phyloP scores from a whole-genome alignment of 2,888 invertebrate genomes.

The Agapostemon virescens region DNA sequence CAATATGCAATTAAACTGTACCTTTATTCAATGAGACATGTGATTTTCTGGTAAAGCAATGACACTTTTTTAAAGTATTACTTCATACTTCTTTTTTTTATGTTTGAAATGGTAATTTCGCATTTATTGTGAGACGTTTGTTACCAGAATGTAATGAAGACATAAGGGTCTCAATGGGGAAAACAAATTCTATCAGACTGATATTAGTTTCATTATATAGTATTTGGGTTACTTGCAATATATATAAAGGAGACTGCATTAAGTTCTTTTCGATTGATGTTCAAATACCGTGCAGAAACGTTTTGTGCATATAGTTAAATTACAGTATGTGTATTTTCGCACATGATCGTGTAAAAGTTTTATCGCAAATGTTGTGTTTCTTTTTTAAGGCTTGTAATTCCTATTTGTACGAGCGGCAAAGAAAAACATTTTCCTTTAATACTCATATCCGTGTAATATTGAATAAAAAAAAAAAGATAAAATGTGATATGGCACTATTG shows the following conservation, averaged over 20 bases:
- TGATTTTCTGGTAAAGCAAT: slow-evolving; percentile 35
- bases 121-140: slow-evolving; percentile 56
- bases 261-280: slow-evolving; percentile 51
- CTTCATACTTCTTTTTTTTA: slow-evolving; percentile 24
- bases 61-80: slow-evolving; percentile 34
- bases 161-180: slow-evolving; percentile 43
- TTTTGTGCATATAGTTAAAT: slow-evolving; percentile 41
- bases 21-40: slow-evolving; percentile 14
- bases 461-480: slow-evolving; percentile 50
- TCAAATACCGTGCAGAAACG: slow-evolving; percentile 22
- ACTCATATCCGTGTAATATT: slow-evolving; percentile 66
- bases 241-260: slow-evolving; percentile 52
- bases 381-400: slow-evolving; percentile 49
- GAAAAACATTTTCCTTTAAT: slow-evolving; percentile 62
- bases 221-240: slow-evolving; percentile 52
- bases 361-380: slow-evolving; percentile 50
- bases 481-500: slow-evolving; percentile 51
- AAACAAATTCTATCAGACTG: slow-evolving; percentile 65
- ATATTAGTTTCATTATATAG: slow-evolving; percentile 53
- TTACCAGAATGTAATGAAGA: slow-evolving; percentile 53
- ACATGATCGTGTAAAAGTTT: slow-evolving; percentile 44
- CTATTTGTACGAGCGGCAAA: slow-evolving; percentile 44
- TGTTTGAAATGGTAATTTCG: slow-evolving; percentile 47
- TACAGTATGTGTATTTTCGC: slow-evolving; percentile 37
- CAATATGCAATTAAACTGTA: slow-evolving; percentile 12